Conservation (phyloP, 2,797 vertebrate species). For the Spinibarbus caldwelli region DNA sequence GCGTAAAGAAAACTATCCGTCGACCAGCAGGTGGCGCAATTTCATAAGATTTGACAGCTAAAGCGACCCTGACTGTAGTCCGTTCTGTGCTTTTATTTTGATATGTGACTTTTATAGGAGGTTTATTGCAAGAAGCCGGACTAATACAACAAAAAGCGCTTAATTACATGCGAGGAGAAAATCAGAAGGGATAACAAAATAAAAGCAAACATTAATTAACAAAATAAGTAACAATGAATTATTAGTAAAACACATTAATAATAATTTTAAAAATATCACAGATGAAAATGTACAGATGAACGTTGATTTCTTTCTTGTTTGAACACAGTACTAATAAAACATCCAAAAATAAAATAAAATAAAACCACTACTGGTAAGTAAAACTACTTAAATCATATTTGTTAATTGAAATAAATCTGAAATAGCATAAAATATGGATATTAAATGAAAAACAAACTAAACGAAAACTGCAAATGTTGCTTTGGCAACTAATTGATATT, state of each 20-base stretch:
- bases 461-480: background rate
- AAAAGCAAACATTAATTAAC: background rate
- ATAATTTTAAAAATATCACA: background rate
- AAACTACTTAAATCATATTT: background rate
- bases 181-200: background rate
- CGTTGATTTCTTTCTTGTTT: background rate
- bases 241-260: background rate
- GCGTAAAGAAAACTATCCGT: background rate
- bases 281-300: background rate
- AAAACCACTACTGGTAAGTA: background rate
- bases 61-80: no score
- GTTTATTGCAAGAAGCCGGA: background rate
- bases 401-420: background rate
- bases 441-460: background rate
- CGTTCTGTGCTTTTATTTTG: slow-evolving; percentile 9
- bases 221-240: background rate
- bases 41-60: slow-evolving; percentile 28
- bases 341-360: no score
- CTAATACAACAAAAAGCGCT: background rate
- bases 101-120: no score
- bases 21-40: slow-evolving; percentile 63
- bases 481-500: background rate
- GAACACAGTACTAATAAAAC: background rate
- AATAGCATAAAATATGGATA: background rate
- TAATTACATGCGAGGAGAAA: no score